Evolutionary conservation across 35 echinoderm and acorn worm genomes (phyloP).

Genomic region (Lytechinus variegatus): DNA sequence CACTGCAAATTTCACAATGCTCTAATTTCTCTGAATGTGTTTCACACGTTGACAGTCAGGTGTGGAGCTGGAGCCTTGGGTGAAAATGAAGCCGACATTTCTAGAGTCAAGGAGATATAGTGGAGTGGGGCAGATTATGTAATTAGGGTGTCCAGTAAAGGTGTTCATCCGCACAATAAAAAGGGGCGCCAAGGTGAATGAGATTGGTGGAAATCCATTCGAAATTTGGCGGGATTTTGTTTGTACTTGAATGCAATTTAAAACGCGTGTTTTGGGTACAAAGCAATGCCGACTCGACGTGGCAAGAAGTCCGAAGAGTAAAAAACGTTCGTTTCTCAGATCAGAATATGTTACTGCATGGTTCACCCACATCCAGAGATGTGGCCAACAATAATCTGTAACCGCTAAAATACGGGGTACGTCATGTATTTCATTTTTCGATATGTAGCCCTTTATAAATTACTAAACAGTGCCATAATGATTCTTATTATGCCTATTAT

Average conservation of each 20-base stretch:
- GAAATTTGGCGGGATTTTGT: conserved; percentile 20
- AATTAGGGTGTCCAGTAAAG: not conserved
- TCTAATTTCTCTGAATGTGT: not conserved
- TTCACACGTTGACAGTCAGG: not conserved
- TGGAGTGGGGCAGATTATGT: not conserved
- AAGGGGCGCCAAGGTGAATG: conserved; percentile 12
- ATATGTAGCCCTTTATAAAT: too few species aligned
- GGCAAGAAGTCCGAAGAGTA: not conserved
- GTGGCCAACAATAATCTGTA: too few species aligned
- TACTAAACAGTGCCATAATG: too few species aligned
- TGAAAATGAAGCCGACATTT: not conserved
- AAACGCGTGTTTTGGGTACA: conserved; percentile 14
- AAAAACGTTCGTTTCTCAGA: too few species aligned
- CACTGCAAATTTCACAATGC: not conserved
- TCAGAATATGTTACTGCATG: too few species aligned
- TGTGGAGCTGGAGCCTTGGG: not conserved
- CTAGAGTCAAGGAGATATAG: not conserved
- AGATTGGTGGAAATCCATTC: conserved; percentile 38
- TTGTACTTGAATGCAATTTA: conserved; percentile 34
- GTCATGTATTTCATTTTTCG: too few species aligned
- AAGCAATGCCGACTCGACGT: not conserved
- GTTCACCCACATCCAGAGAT: too few species aligned
- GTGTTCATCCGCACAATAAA: not conserved
- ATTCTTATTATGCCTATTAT: too few species aligned
- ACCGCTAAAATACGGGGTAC: too few species aligned